Evolutionary conservation across 1,140 invertebrate species (phyloP), one percentile per base, ranked within the genome.

Genomic region (Trichonephila clavipes): DNA sequence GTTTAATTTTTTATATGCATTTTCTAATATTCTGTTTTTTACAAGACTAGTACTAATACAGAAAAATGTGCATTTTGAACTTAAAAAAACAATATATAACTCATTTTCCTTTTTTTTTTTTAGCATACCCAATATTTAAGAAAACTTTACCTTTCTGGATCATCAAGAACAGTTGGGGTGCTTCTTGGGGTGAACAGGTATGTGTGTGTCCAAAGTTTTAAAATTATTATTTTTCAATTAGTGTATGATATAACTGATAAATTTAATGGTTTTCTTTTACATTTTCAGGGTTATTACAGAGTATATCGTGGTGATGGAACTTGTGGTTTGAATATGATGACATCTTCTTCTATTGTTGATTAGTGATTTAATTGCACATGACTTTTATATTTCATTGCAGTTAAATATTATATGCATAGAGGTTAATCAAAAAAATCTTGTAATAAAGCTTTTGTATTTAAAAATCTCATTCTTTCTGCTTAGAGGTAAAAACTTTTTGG

Each of bases 231-330:
- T 51, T 34, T 7, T 81, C 34, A 24, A 81, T 14, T 14, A 44
- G 10, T 81, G 10, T 81, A 6, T 28, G 21, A 24, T 44, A 12
- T 10, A 21, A 24, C 28, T 81, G 8, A 24, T 24, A 59, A n/a
- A 44, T 61, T 7, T 12, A 85, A 85, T 59, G 14, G 4, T 59
- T 85, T 88, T 12, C 51, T 12, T 12, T 19, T n/a, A 1, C 59
- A n/a, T 72, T 88, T 93, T 64, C 28, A 98, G 97, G 99, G 99
- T 12, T 99, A 99, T 95, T 99, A 99, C 95, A 97, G 98, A 94
- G 97, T 99, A 28, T 99, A 98, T 95, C 97, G 99, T 94, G 99
- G 99, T 28, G 98, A 98, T 96, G 98, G 99, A 85, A 98, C 98
- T 40, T 99, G 99, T 96, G 99, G 99, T 90, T 96, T 99, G 87